Evolutionary conservation across 2,888 invertebrate genomes (phyloP).

Genomic region (Pinctada fucata): DNA sequence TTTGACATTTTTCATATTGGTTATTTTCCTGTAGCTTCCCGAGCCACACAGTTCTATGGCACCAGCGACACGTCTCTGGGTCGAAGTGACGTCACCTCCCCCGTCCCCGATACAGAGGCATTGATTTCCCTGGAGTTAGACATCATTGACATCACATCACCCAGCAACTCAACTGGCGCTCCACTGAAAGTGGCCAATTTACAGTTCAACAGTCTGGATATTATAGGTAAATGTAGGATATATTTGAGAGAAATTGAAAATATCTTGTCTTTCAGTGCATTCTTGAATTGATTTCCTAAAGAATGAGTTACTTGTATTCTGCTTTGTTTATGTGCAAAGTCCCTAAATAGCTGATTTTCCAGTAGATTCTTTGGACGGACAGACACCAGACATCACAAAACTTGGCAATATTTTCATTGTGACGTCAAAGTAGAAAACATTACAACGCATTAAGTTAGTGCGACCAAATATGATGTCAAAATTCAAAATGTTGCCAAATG

Average conservation of each 20-base stretch:
- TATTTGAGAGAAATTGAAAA: neutral
- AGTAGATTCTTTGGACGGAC: too few species aligned
- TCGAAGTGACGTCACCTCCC: constrained; percentile 5
- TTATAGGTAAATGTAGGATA: constrained; percentile 84
- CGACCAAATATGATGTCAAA: too few species aligned
- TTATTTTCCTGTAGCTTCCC: neutral
- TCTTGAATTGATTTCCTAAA: neutral
- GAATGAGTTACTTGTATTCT: too few species aligned
- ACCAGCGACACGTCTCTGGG: neutral
- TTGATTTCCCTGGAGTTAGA: constrained; percentile 86
- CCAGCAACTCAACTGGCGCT: constrained; percentile 76
- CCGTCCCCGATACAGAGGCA: constrained; percentile 74
- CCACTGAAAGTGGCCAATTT: constrained; percentile 87
- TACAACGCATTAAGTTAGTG: too few species aligned
- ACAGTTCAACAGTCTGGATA: constrained; percentile 94
- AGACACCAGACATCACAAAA: too few species aligned
- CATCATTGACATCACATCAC: constrained; percentile 81
- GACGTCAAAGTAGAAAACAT: too few species aligned
- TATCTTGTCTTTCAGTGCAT: neutral
- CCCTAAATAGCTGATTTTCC: too few species aligned
- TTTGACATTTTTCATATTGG: too few species aligned
- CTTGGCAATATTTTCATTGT: too few species aligned
- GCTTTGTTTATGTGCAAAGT: too few species aligned
- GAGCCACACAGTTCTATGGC: neutral
- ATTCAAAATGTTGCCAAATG: too few species aligned